A percentile compares a stretch with the other conserved stretches of the same genome.
phyloP scores from a whole-genome alignment of 2,113 vertebrate genomes.

The Spilogale gracilis region DNA sequence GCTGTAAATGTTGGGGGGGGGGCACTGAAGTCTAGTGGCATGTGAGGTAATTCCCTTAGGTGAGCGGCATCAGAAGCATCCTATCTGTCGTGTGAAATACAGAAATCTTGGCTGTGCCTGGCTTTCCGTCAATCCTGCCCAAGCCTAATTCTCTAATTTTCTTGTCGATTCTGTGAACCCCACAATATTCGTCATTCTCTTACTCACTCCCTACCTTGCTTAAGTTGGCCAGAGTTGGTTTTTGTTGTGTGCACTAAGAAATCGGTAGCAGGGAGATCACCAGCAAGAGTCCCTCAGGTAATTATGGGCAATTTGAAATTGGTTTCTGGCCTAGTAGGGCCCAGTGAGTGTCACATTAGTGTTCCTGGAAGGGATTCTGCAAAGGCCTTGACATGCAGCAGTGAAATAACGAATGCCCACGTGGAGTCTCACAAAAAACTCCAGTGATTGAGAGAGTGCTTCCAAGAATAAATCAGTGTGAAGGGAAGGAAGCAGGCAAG shows the following conservation, averaged over 20 bases:
- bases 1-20: neutral
- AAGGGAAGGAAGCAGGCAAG: neutral
- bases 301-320: neutral
- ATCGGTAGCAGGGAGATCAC: neutral
- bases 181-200: neutral
- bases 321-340: neutral
- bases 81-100: no score
- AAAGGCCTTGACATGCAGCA: neutral
- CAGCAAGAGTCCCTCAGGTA: neutral
- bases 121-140: neutral
- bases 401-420: conserved; percentile 16
- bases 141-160: neutral
- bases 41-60: neutral
- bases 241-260: conserved; percentile 12
- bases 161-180: neutral
- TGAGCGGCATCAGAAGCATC: neutral
- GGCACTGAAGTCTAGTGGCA: neutral
- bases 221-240: conserved; percentile 35
- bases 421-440: neutral
- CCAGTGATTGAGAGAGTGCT: neutral
- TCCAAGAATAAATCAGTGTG: neutral
- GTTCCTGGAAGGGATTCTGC: neutral
- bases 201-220: conserved; percentile 31
- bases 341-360: neutral
- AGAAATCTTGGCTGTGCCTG: neutral